Evolutionary conservation across 2,888 invertebrate genomes (phyloP).

Genomic region (Cepaea hortensis): DNA sequence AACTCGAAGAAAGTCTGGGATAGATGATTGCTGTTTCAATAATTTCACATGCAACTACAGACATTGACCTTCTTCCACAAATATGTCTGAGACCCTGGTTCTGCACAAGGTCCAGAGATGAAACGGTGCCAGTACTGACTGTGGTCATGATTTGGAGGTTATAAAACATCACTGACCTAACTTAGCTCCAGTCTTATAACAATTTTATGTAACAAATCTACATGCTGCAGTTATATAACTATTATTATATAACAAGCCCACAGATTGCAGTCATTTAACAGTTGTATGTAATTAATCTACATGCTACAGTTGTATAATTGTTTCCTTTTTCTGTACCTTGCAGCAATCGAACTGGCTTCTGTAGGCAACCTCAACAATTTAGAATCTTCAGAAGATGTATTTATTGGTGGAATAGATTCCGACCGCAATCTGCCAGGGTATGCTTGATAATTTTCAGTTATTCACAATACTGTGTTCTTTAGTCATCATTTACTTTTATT

Average conservation of each 20-base stretch:
- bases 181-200: too few species aligned
- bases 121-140: too few species aligned
- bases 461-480: not conserved
- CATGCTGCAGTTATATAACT: not conserved
- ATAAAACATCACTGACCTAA: too few species aligned
- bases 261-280: too few species aligned
- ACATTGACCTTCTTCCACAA: too few species aligned
- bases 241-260: not conserved
- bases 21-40: too few species aligned
- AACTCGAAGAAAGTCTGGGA: too few species aligned
- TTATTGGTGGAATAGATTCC: constrained; percentile 90
- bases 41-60: too few species aligned
- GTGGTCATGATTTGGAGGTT: too few species aligned
- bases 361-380: constrained; percentile 76
- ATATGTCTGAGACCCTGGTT: too few species aligned
- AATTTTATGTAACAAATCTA: not conserved
- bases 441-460: constrained; percentile 23
- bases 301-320: not conserved
- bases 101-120: too few species aligned
- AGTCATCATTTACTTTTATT: not conserved
- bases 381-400: constrained; percentile 84
- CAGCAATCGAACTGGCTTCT: constrained; percentile 67
- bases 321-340: not conserved
- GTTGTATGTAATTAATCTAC: too few species aligned
- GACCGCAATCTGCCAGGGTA: constrained; percentile 69